Evolutionary conservation across 2,888 invertebrate species (phyloP), one percentile per base, ranked within the genome.

Genomic region (Melinaea menophilus): DNA sequence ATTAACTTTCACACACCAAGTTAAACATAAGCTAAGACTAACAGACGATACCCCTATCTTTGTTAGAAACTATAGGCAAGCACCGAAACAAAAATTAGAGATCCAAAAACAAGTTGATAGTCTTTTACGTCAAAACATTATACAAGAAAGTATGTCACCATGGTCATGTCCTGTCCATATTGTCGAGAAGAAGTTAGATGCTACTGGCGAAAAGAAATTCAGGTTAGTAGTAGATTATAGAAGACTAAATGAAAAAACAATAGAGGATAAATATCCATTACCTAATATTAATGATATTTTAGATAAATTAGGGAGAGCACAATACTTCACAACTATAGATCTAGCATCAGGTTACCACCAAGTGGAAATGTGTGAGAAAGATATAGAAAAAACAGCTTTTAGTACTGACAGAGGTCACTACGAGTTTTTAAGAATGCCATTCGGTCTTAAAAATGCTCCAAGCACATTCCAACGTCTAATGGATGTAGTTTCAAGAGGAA

Each of bases 351-450:
- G 67, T 5, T 69, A 66, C 13, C 66, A 69, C 33, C 68, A 68
- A 56, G 55, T 68, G 5, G 66, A 64, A 63, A 63, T 68, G 59
- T 22, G 63, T 13, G 46, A 58, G 0, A 56, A 71, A 0, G 74
- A 76, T 34, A 67, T 73, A 11, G 69, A 73, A 59, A 78, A 79
- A 67, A 78, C 79, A 1, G 79, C 76, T 4, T 79, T 80, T 46
- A 65, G 65, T 0, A 77, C 71, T 3, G 74, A 75, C 0, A 62
- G 70, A 31, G 77, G 77, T 7, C 79, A 80, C 41, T 79, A 73
- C 33, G 78, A 79, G 63, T 79, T 22, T 22, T 22, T 22, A 22
- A 22, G 22, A 22, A 22, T 22, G 22, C 22, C 22, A 22, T 22
- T 22, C 22, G 22, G 22, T 22, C 22, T 22, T 22, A 22, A 22